Evolutionary conservation across 1,140 invertebrate genomes (phyloP).

Genomic region (Drosophila gunungcola): DNA sequence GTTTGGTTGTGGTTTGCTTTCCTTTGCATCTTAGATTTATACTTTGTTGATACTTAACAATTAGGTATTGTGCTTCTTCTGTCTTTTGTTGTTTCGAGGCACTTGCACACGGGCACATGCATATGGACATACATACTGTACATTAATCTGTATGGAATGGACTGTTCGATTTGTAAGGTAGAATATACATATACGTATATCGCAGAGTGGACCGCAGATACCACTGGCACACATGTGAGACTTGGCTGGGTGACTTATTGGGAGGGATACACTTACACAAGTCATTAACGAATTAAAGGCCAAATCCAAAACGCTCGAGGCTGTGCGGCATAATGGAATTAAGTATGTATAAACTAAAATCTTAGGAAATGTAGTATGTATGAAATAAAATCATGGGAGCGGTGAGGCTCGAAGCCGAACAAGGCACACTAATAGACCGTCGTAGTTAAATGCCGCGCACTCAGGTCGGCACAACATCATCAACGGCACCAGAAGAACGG

Average conservation of each 20-base stretch:
- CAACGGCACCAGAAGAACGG: conserved; percentile 18
- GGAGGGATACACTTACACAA: conserved; percentile 1
- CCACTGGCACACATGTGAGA: neutral
- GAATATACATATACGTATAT: neutral
- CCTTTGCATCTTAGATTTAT: conserved; percentile 73
- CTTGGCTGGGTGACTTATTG: conserved; percentile 1
- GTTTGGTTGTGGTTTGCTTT: conserved; percentile 13
- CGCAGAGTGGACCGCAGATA: conserved; percentile 6
- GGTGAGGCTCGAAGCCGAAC: conserved; percentile 59
- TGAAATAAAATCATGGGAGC: conserved; percentile 43
- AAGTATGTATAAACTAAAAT: conserved; percentile 1
- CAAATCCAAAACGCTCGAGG: conserved; percentile 47
- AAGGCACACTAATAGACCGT: conserved; percentile 68
- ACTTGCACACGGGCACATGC: conserved; percentile 4
- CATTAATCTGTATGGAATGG: neutral
- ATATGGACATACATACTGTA: neutral
- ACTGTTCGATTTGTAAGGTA: neutral
- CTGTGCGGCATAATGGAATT: conserved; percentile 33
- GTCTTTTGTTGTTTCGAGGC: conserved; percentile 45
- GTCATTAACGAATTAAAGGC: conserved; percentile 32
- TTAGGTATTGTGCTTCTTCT: conserved; percentile 69
- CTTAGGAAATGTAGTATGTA: neutral
- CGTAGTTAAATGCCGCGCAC: conserved; percentile 69
- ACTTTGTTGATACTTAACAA: conserved; percentile 82
- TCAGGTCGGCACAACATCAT: conserved; percentile 55